These are phyloP conservation scores for Sinosuthora webbiana DNA, from an alignment of 2,113 vertebrate genomes.

Conservation along the genomic window DNA sequence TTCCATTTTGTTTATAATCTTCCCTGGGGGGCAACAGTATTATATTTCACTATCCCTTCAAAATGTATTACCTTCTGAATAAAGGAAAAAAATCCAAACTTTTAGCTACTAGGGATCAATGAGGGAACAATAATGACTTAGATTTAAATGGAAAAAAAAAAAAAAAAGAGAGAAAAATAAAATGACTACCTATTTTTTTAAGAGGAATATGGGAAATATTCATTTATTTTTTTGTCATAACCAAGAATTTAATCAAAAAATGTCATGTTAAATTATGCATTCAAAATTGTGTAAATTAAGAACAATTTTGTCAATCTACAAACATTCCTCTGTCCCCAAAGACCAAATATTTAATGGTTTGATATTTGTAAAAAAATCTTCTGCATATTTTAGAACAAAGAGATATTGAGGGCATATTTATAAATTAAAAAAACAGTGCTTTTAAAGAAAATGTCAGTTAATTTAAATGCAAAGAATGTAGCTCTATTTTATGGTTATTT, in stretches of 20 bases:
- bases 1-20: slow-evolving; percentile 40
- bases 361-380: not conserved
- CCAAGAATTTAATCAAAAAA: not conserved
- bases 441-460: not conserved
- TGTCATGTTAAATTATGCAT: not conserved
- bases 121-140: not conserved
- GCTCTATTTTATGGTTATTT: not conserved
- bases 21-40: slow-evolving; percentile 1
- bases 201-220: not conserved
- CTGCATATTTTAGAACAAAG: not conserved
- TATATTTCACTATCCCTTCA: slow-evolving; percentile 52
- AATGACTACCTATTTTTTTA: not conserved
- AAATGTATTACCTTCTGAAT: slow-evolving; percentile 36
- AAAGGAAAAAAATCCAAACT: not conserved
- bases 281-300: not conserved
- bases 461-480: not conserved
- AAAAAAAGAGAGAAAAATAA: not conserved
- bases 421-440: not conserved
- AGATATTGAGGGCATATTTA: not conserved
- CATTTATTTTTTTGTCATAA: not conserved
- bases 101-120: slow-evolving; percentile 14
- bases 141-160: not conserved
- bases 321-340: not conserved
- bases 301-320: not conserved
- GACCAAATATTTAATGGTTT: not conserved